Base-by-base conservation (phyloP, 2,113 vertebrate genomes). In the Tenrec ecaudatus region DNA sequence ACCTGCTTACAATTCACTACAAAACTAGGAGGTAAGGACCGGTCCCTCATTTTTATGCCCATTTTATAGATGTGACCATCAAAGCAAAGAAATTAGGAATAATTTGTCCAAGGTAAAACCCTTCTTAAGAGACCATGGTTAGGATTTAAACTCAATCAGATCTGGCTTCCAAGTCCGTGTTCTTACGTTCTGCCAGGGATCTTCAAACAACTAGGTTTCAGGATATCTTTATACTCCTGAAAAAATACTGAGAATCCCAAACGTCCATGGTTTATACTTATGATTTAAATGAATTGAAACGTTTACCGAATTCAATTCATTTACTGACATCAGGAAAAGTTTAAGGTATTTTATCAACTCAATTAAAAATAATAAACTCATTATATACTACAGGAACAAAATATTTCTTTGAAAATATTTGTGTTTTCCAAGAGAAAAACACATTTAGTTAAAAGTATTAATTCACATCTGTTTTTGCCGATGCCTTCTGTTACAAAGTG, bases 311-410 rank as follows among this genome's bases (percentile, higher is more conserved):
- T 66, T 82, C 73, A 92, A 83, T 23, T 60, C 47, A 5, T 53
- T 53, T 53, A 27, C 25, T 66, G 25, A 94, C 89, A 60, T 23
- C 86, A 77, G 78, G 31, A 68, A 6, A 57, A 58, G 69, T 82
- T 3, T 2, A 78, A 91, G 82, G 40, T 53, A 79, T 76, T 82
- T 84, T 22, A 81, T 53, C 40, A 91, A 77, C 25, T 29, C 79
- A 80, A 83, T 93, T 71, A 16, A 93, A 94, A 93, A 76, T 77
- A 76, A 57, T 36, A 90, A 60, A 60, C 23, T 83, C 38, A 58
- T 62, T 81, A 29, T 53, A 88, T 90, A 40, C 40, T 69, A 79
- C 40, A 81, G 60, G 88, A 86, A 64, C 12, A 84, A 64, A 2
- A 82, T 36, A 77, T 17, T 31, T 86, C 57, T 62, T 66, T 20